phyloP scores from a whole-genome alignment of 2,888 invertebrate genomes.

The Fragum sueziense region DNA sequence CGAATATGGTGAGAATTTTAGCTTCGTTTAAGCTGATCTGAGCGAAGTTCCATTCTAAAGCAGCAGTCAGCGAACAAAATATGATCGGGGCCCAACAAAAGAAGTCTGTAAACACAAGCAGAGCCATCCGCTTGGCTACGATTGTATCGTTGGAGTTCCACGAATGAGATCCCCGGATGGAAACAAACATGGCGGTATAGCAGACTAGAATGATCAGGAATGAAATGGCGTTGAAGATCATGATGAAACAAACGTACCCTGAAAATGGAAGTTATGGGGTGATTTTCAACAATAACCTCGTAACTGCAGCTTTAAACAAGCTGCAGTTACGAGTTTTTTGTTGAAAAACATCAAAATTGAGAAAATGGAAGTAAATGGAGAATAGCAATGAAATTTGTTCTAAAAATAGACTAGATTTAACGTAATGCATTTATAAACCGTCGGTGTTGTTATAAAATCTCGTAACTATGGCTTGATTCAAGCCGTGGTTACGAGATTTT shows the following conservation, averaged over 20 bases:
- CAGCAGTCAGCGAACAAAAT: constrained; percentile 96
- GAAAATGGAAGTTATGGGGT: constrained; percentile 56
- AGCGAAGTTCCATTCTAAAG: constrained; percentile 90
- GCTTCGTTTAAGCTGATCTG: constrained; percentile 96
- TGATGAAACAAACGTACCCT: constrained; percentile 80
- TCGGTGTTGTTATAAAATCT: too few species aligned
- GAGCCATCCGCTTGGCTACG: constrained; percentile 97
- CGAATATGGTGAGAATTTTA: constrained; percentile 97
- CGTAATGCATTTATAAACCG: too few species aligned
- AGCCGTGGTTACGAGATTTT: too few species aligned
- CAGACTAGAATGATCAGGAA: constrained; percentile 97
- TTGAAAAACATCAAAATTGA: too few species aligned
- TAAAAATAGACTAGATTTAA: too few species aligned
- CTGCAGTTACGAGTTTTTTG: too few species aligned
- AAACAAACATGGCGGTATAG: constrained; percentile 98
- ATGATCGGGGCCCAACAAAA: constrained; percentile 99
- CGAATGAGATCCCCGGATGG: constrained; percentile 95
- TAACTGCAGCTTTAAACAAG: too few species aligned
- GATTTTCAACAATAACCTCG: too few species aligned
- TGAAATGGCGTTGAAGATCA: constrained; percentile 85
- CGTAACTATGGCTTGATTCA: too few species aligned
- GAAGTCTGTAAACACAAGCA: constrained; percentile 98
- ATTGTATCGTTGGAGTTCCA: constrained; percentile 99
- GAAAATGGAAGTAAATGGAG: too few species aligned
- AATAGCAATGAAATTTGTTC: too few species aligned